Base-by-base conservation (phyloP, 2,888 invertebrate genomes). In the Xestia xanthographa region DNA sequence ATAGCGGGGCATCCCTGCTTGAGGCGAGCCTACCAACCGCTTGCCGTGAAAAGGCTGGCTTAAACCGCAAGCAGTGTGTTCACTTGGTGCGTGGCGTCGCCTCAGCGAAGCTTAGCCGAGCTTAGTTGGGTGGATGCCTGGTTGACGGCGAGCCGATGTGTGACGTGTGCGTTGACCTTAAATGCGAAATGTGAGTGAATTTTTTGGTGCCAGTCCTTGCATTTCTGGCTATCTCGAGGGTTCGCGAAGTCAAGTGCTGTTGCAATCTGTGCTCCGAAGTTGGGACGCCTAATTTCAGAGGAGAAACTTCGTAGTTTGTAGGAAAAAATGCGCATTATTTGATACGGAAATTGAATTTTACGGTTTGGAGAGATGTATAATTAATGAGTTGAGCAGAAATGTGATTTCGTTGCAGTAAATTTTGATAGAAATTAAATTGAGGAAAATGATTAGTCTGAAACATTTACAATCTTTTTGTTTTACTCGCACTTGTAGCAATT, bases 221-320 rank as follows among this genome's bases (percentile, higher is more conserved):
- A 70, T 72, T 86, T 83, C 75, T 71, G 66, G 62, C 41, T 29
- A 53, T 8, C 41, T 70, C 45, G 38, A 79, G 83, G 34, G 34
- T 63, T 50, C 60, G 45, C n/a, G 12, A 77, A 78, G 29, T 80
- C 72, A 65, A 88, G 87, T 56, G 72, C 29, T 60, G 66, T 63
- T 74, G 67, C 65, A 76, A 71, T 75, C 65, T 63, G 68, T 34
- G 56, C 48, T 65, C 63, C 34, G 26, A 73, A 75, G n/a, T 72
- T 75, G 17, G 60, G 29, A 53, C n/a, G 29, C 58, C 77, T 73
- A 72, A 69, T 84, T 86, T 75, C 38, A 53, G 58, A 50, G 22
- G 58, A 29, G 41, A 5, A 82, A 67, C 66, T 83, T 69, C 11
- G 1, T 9, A 43, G 56, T 34, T 50, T 43, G 14, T 20, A 1